Evolutionary conservation across 1,140 invertebrate genomes (phyloP).

Genomic region (Drosophila eugracilis): DNA sequence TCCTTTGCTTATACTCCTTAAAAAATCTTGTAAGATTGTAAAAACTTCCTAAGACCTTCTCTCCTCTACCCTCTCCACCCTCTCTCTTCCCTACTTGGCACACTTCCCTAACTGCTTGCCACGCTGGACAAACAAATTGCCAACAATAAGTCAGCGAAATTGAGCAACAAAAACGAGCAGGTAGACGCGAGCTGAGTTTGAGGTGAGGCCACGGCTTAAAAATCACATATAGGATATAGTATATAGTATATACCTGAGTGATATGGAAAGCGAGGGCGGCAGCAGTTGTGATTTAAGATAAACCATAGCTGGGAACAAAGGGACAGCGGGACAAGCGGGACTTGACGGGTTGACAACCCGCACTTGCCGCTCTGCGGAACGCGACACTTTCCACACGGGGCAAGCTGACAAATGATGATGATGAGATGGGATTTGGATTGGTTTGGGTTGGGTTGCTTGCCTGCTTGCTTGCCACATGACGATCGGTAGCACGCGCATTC

Average conservation of each 20-base stretch:
- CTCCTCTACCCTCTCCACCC: not conserved
- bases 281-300: slow-evolving; percentile 48
- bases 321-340: not conserved
- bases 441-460: no score
- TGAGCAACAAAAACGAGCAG: slow-evolving; percentile 33
- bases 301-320: slow-evolving; percentile 4
- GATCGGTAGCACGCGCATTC: slow-evolving; percentile 16
- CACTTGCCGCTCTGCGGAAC: slow-evolving; percentile 32
- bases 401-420: slow-evolving; percentile 43
- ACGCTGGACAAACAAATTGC: slow-evolving; percentile 37
- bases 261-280: slow-evolving; percentile 19
- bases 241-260: not conserved
- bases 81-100: not conserved
- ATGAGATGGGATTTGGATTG: slow-evolving; percentile 14
- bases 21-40: no score
- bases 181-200: slow-evolving; percentile 18
- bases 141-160: slow-evolving; percentile 53
- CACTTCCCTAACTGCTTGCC: slow-evolving; percentile 9
- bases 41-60: no score
- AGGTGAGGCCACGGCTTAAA: slow-evolving; percentile 9
- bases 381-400: slow-evolving; percentile 30
- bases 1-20: no score
- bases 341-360: slow-evolving; percentile 14
- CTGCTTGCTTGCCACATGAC: no score
- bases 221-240: not conserved